Conservation (phyloP, 2,888 invertebrate genomes). For the Lapara coniferarum region DNA sequence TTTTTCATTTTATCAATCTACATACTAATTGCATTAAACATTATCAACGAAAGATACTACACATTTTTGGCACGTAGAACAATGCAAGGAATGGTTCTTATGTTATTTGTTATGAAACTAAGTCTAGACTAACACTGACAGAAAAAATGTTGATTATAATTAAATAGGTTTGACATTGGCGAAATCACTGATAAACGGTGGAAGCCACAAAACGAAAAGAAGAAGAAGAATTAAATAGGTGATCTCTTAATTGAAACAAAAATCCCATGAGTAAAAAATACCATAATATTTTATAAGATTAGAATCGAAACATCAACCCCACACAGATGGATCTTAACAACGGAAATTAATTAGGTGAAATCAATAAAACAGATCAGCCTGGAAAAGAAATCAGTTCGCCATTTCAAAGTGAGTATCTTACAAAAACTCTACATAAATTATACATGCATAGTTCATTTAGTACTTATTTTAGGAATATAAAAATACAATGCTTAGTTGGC, state of each 20-base stretch:
- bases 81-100: no score
- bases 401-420: background rate
- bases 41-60: background rate
- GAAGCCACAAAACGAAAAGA: no score
- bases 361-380: background rate
- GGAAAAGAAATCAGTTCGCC: slow-evolving; percentile 8
- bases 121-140: background rate
- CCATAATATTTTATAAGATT: no score
- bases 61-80: background rate
- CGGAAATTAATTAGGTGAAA: no score
- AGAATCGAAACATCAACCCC: no score
- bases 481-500: background rate
- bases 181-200: no score
- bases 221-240: background rate
- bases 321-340: background rate
- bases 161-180: no score
- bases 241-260: no score
- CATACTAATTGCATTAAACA: slow-evolving; percentile 28
- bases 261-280: no score
- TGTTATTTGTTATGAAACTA: no score
- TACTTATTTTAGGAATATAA: background rate
- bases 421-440: background rate
- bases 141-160: background rate
- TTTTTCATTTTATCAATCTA: slow-evolving; percentile 25
- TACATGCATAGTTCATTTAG: background rate